These are phyloP conservation scores for Anthoscopus minutus DNA, from an alignment of 2,113 vertebrate genomes.

Conservation along the genomic window DNA sequence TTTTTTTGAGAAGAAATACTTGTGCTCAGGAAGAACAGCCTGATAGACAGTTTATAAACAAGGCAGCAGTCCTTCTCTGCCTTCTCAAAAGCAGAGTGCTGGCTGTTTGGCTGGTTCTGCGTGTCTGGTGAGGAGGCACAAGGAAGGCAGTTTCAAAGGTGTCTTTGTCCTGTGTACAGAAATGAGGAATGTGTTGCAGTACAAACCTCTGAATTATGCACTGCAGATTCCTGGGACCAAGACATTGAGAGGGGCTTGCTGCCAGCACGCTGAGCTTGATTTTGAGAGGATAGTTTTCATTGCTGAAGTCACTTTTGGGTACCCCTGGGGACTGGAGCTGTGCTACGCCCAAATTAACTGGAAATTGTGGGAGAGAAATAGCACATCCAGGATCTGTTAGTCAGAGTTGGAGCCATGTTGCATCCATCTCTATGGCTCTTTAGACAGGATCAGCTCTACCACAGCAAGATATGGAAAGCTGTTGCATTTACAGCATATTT, in stretches of 20 bases:
- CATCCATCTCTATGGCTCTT: accelerated
- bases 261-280: accelerated
- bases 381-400: background rate
- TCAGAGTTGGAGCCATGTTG: background rate
- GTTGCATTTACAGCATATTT: background rate
- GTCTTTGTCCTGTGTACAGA: background rate
- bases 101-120: background rate
- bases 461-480: background rate
- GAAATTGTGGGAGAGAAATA: background rate
- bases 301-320: background rate
- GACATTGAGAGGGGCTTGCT: background rate
- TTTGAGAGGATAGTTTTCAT: background rate
- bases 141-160: background rate
- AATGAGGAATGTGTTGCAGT: background rate
- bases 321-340: background rate
- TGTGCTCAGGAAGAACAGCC: background rate
- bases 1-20: slow-evolving; percentile 7
- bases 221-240: background rate
- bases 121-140: background rate
- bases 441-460: accelerated
- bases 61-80: background rate
- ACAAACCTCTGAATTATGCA: background rate
- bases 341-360: background rate
- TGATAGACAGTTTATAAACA: background rate
- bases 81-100: background rate